Conservation (phyloP, 2,113 vertebrate genomes). For the Atherinomorus stipes region DNA sequence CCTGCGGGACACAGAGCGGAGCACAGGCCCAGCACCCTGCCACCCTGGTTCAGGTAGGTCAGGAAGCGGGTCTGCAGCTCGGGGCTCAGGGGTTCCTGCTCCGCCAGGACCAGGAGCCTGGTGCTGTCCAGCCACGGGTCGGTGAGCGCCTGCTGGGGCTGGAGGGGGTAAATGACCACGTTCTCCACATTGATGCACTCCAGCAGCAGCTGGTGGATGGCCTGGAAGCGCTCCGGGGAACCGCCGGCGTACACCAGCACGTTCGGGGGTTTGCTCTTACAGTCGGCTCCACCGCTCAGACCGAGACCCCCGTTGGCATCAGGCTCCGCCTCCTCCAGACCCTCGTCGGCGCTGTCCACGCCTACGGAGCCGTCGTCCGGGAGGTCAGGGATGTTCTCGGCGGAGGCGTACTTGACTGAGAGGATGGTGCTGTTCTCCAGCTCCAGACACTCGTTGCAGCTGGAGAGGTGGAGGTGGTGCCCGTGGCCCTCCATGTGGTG, state of each 20-base stretch:
- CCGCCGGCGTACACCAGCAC: conserved; percentile 88
- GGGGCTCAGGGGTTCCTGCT: conserved; percentile 75
- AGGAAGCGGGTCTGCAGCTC: conserved; percentile 81
- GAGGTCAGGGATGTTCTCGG: conserved; percentile 90
- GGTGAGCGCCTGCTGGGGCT: conserved; percentile 81
- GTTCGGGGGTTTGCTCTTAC: conserved; percentile 86
- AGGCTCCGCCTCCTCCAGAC: conserved; percentile 41
- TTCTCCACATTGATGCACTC: conserved; percentile 85
- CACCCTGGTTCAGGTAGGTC: conserved; percentile 87
- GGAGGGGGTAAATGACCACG: conserved; percentile 88
- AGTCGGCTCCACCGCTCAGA: conserved; percentile 43
- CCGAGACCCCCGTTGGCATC: neutral
- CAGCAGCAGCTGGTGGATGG: conserved; percentile 75
- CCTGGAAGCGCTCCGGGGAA: conserved; percentile 70
- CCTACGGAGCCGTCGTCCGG: conserved; percentile 74
- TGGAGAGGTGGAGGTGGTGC: conserved; percentile 90
- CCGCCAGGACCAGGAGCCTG: conserved; percentile 87
- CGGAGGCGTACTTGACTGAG: conserved; percentile 89
- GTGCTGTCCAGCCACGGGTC: conserved; percentile 92
- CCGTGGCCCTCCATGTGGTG: conserved; percentile 75
- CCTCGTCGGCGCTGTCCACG: conserved; percentile 11
- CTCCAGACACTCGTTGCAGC: conserved; percentile 92
- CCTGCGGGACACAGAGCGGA: conserved; percentile 84
- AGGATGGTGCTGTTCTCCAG: conserved; percentile 95
- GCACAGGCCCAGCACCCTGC: conserved; percentile 87